Percentiles rank a stretch among this genome's conserved stretches.
Evolutionary conservation across 2,113 vertebrate species (phyloP).

Genomic region (Spheniscus mendiculus): DNA sequence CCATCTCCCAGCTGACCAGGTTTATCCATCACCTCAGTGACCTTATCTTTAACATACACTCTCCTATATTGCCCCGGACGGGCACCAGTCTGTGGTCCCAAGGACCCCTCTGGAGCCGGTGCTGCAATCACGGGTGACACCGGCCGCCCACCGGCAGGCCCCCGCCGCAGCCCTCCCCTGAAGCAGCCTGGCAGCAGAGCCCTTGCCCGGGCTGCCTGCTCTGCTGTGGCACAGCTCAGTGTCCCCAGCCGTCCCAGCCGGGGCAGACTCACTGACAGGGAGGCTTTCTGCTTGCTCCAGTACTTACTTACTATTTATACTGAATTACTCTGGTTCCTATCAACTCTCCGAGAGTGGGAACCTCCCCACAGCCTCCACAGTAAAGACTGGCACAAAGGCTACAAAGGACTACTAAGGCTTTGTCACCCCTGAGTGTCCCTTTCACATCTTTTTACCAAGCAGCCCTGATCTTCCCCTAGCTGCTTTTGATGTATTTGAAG

Average conservation of each 20-base stretch:
- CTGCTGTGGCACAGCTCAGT: not conserved
- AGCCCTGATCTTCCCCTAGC: not conserved
- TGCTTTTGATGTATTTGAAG: not conserved
- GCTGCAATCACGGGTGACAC: not conserved
- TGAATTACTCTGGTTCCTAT: not conserved
- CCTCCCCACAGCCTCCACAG: not conserved
- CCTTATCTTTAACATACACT: not conserved
- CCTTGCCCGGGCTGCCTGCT: not conserved
- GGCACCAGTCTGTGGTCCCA: not conserved
- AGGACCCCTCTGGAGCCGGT: rapidly evolving
- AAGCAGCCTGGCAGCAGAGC: not conserved
- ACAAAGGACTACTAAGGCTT: not conserved
- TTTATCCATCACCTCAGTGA: not conserved
- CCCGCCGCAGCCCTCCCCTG: no score
- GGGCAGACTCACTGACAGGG: no score
- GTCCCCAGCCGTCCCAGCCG: rapidly evolving
- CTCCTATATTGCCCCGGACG: not conserved
- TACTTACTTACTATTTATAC: not conserved
- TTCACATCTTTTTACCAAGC: not conserved
- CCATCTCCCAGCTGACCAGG: not conserved
- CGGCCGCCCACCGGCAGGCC: rapidly evolving
- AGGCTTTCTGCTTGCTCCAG: not conserved
- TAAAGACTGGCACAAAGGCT: not conserved
- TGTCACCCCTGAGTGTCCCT: not conserved
- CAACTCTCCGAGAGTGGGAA: not conserved